phyloP scores from a whole-genome alignment of 1,140 invertebrate genomes.

The Alviniconcha marisindica region DNA sequence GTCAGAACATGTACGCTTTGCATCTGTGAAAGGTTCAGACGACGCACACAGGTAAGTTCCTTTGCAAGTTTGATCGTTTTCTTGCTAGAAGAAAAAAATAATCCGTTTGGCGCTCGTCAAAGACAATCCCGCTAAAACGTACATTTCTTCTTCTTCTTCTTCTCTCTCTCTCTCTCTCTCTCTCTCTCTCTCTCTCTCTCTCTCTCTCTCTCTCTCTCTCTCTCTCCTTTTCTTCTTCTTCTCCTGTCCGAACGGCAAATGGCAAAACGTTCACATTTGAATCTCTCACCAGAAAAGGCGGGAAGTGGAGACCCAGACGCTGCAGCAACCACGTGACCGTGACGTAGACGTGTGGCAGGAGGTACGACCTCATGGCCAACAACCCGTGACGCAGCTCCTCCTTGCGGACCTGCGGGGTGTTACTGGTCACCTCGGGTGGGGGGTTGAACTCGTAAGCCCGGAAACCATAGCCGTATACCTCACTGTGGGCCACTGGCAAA shows the following conservation, averaged over 20 bases:
- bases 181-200: background rate
- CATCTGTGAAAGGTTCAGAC: too few species aligned
- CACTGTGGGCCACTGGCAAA: constrained; percentile 61
- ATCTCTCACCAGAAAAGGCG: constrained; percentile 53
- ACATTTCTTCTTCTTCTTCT: too few species aligned
- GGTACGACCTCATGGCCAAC: constrained; percentile 58
- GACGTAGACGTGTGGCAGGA: constrained; percentile 58
- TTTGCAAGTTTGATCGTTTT: too few species aligned
- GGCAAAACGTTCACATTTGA: background rate
- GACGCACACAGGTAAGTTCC: too few species aligned
- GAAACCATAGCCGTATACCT: constrained; percentile 65
- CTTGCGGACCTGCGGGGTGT: constrained; percentile 45
- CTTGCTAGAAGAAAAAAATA: too few species aligned
- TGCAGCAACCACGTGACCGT: constrained; percentile 41
- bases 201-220: constrained; percentile 14
- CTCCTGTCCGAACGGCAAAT: background rate
- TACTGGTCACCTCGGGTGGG: constrained; percentile 33
- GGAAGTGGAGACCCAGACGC: constrained; percentile 36
- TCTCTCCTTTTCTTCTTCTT: background rate
- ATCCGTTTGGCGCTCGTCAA: too few species aligned
- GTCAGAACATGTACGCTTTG: too few species aligned
- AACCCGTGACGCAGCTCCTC: constrained; percentile 52
- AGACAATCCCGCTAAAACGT: too few species aligned
- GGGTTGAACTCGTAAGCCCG: constrained; percentile 63
- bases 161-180: too few species aligned